Base-by-base conservation (phyloP, 2,888 invertebrate species). In the Bombyx huttoni region DNA sequence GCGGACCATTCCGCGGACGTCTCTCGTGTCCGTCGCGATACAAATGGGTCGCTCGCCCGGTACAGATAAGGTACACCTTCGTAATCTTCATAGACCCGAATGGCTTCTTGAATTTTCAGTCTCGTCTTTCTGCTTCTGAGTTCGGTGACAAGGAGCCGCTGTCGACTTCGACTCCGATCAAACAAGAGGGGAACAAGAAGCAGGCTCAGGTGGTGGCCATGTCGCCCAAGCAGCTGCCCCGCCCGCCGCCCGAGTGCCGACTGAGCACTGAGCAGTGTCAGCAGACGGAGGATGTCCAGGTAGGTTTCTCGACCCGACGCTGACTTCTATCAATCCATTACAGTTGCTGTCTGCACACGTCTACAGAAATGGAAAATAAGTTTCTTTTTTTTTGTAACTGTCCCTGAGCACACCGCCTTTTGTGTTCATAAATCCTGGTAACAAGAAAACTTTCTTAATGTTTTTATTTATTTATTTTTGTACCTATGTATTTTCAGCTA, bases 141-240 rank as follows among this genome's bases (percentile, higher is more conserved):
- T 66, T 60, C 61, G 52, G 66, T 13, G 60, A 74, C 55, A 58
- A 58, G 56, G 59, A 57, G 59, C 87, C 87, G 50, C 64, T 86
- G 51, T 73, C 69, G 10, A 73, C 86, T 45, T 88, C 89, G 7
- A 88, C 88, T 46, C 88, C 89, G 13, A 67, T 85, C 57, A 83
- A 81, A 62, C 67, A 65, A 34, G 67, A 65, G 12, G 59, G 53
- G 45, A 53, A 52, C 46, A 66, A 66, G 58, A 55, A 68, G 56
- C 74, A 67, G 49, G 84, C 68, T 49, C 78, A 75, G 50, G 86
- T 88, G 50, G 87, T 87, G 53, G 86, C 74, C 57, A 74, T 84
- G 78, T 81, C 86, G 57, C 85, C 82, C 53, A 86, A 85, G 61
- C 63, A 53, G 40, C 52, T 35, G 54, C 13, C 51, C 34, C 51